phyloP scores from a whole-genome alignment of 92 coral and sea anemone genomes.

The Metridium senile region DNA sequence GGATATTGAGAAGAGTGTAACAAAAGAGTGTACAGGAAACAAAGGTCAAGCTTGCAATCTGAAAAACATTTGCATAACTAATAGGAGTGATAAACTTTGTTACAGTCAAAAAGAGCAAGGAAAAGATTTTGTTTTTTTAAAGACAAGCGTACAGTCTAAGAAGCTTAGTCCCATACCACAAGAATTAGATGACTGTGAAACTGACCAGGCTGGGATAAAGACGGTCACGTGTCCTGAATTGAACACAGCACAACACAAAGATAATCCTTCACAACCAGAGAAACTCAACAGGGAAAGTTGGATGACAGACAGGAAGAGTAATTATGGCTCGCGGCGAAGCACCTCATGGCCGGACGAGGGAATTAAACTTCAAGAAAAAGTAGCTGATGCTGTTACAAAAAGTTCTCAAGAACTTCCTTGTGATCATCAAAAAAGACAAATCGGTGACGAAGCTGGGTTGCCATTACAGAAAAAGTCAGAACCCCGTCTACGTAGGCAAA shows the following conservation, averaged over 20 bases:
- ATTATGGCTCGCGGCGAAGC: slow-evolving; percentile 3
- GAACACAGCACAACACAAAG: neutral
- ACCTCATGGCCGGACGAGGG: neutral
- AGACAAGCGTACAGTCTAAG: neutral
- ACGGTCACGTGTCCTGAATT: neutral
- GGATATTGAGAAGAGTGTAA: neutral
- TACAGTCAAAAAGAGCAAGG: neutral
- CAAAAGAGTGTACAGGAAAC: neutral
- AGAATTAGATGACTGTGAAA: neutral
- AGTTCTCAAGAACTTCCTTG: neutral
- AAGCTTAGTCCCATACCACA: slow-evolving; percentile 8
- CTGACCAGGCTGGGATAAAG: neutral
- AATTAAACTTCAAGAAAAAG: neutral
- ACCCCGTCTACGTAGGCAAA: neutral
- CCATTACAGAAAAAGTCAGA: neutral
- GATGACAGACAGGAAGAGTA: too few relatives aligned
- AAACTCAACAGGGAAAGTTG: too few relatives aligned
- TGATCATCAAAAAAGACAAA: neutral
- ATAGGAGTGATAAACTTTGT: neutral
- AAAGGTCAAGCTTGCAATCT: neutral
- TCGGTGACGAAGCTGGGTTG: neutral
- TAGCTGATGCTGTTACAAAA: neutral
- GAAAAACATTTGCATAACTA: neutral
- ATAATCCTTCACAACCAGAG: neutral
- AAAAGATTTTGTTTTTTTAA: neutral